phyloP scores from a whole-genome alignment of 2,113 vertebrate genomes.

The Isichthys henryi region DNA sequence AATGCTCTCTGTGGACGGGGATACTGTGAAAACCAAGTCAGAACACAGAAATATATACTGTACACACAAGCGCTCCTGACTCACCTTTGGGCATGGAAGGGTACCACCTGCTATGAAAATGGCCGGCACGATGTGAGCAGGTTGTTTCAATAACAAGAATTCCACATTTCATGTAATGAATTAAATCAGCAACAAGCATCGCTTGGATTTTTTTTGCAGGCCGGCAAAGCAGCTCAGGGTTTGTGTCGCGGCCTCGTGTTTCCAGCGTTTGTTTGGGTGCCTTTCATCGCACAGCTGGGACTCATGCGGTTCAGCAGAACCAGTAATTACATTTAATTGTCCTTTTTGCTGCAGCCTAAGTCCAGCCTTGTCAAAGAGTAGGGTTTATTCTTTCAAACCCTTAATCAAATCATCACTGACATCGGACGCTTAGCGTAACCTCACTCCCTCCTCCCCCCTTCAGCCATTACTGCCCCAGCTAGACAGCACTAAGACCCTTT shows the following conservation, averaged over 20 bases:
- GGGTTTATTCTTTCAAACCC: background rate
- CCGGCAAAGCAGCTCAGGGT: background rate
- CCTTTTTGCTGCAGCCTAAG: background rate
- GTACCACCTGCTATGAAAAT: background rate
- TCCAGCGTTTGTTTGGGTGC: background rate
- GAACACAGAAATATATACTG: background rate
- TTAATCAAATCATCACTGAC: constrained; percentile 1
- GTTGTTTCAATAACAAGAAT: background rate
- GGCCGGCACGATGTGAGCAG: background rate
- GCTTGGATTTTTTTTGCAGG: background rate
- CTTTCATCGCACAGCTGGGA: background rate
- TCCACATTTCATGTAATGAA: background rate
- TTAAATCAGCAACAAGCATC: background rate
- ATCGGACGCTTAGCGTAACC: background rate
- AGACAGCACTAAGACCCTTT: background rate
- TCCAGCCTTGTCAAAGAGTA: background rate
- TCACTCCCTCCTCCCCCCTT: too few relatives aligned
- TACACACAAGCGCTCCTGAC: background rate
- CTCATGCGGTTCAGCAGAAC: background rate
- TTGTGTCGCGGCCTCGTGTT: background rate
- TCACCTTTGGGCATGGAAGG: background rate
- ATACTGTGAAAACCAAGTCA: background rate
- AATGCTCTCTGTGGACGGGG: background rate
- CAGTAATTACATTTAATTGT: background rate
- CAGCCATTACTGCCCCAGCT: background rate